phyloP scores from a whole-genome alignment of 1,140 invertebrate species.

The Orchestia grillus region DNA sequence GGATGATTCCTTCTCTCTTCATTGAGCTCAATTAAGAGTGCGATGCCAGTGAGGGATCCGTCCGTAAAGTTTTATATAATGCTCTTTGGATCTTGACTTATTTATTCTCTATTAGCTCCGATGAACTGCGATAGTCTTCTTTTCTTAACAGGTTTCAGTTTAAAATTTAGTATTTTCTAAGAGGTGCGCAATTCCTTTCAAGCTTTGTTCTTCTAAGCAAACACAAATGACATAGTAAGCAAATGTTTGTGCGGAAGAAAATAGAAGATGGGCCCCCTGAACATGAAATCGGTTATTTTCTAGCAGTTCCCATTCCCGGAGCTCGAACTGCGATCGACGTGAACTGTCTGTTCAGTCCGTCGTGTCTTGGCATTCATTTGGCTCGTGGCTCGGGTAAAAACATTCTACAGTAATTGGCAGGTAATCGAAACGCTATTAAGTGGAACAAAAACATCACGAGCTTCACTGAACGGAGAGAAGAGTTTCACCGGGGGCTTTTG shows the following conservation, averaged over 20 bases:
- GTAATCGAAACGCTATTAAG: neutral
- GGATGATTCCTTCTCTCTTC: too few species aligned
- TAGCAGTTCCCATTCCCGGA: neutral
- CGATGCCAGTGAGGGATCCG: too few species aligned
- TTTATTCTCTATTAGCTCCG: too few species aligned
- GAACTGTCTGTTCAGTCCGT: neutral
- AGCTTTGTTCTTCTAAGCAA: neutral
- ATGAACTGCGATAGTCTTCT: too few species aligned
- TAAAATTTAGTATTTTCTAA: too few species aligned
- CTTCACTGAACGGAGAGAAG: neutral
- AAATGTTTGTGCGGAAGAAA: neutral
- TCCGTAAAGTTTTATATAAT: too few species aligned
- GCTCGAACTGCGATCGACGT: neutral
- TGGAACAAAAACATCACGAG: neutral
- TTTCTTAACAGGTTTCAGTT: too few species aligned
- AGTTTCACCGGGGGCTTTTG: neutral
- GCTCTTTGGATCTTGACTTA: too few species aligned
- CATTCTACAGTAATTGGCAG: neutral
- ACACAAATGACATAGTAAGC: neutral
- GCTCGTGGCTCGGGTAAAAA: neutral
- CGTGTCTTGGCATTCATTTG: neutral
- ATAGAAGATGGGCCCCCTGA: too few species aligned
- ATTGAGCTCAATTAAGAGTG: too few species aligned
- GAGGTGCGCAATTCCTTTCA: neutral
- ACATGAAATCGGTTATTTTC: neutral